Base-by-base conservation (phyloP, 2,888 invertebrate species). In the Cheilosia grossa region DNA sequence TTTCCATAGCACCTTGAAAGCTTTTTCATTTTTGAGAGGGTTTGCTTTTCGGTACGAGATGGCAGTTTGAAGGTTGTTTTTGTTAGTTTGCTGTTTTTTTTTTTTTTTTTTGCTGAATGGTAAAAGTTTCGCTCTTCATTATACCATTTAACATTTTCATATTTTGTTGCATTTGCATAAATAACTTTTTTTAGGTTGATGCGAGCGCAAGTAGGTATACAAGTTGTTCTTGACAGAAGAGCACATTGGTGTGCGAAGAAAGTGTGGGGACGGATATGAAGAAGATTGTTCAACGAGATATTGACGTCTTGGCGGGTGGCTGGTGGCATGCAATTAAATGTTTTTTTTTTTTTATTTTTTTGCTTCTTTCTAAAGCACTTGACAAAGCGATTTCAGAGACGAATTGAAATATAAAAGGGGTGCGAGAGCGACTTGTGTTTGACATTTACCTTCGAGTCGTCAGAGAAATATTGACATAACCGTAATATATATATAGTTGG, bases 1-100 rank as follows among this genome's bases (percentile, higher is more conserved):
- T 75, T 72, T 72, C 53, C 72, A 78, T 67, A 82, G 42, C 78
- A 82, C 82, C 78, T 82, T 69, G 42, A 44, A 15, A 47, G 27
- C 4, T 27, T 49, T 40, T 47, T 61, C 27, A 10, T 30, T 15
- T 24, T 53, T n/a, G 19, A 37, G 19, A 21, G 24, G 24, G 19
- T 4, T 47, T 1, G 30, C 0, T 3, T 6, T 21, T 27, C 33
- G 17, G 27, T 30, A 19, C 3, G 33, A 56, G 37, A 10, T 24
- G 37, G 47, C 47, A 44, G 27, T 24, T 44, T 51, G 66, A 67
- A 73, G 47, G 59, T 42, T 66, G 59, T 73, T 37, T 13, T 13
- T 37, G 4, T 37, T 37, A 37, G 37, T 37, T 37, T 80, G 73
- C 73, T 77, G 73, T 19, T 15, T 4, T 42, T 44, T 24, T 15